Conservation (phyloP, 2,797 vertebrate species). For the Argentina silus region DNA sequence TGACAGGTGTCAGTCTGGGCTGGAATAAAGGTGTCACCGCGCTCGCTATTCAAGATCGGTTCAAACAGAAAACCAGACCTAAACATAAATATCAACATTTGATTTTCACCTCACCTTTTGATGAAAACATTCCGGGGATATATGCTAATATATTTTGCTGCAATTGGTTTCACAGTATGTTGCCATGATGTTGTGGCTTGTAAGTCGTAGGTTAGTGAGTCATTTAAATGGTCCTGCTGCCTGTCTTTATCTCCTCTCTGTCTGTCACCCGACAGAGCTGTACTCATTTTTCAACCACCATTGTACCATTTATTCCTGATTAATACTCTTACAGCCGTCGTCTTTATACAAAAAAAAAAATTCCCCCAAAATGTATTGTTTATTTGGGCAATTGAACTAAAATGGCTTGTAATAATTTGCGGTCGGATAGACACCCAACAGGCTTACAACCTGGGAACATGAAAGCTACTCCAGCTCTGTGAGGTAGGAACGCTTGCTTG, state of each 20-base stretch:
- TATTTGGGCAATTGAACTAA: neutral
- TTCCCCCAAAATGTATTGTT: neutral
- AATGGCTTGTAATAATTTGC: neutral
- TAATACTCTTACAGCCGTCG: neutral
- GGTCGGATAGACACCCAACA: neutral
- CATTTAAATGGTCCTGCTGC: neutral
- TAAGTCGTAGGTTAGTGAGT: neutral
- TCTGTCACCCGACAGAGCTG: neutral
- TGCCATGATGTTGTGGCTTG: neutral
- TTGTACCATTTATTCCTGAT: neutral
- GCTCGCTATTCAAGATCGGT: neutral
- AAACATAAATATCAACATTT: neutral
- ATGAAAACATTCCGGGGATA: too few relatives aligned
- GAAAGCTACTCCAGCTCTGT: neutral
- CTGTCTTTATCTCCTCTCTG: neutral
- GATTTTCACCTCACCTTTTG: too few relatives aligned
- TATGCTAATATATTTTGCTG: too few relatives aligned
- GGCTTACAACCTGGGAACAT: neutral
- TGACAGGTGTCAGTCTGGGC: conserved; percentile 76
- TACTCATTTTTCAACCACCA: neutral
- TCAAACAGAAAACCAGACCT: neutral
- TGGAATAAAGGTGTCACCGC: neutral
- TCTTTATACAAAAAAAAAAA: neutral
- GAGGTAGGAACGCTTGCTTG: neutral
- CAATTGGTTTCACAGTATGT: too few relatives aligned